phyloP scores from a whole-genome alignment of 2,888 invertebrate species.

The Pristionchus entomophagus region DNA sequence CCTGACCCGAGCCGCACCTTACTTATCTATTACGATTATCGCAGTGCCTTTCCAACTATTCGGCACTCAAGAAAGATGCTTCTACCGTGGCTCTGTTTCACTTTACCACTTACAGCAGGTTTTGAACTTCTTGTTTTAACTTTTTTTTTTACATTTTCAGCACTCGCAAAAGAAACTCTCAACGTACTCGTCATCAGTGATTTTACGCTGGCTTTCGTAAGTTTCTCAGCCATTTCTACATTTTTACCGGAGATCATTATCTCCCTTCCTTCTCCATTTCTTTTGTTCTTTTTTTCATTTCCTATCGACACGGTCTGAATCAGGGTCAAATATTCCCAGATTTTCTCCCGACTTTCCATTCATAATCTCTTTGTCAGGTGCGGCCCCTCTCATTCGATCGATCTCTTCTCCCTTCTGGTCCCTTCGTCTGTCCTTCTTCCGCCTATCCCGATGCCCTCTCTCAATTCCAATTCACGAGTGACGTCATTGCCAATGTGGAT shows the following conservation, averaged over 20 bases:
- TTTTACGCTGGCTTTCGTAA: conserved; percentile 5
- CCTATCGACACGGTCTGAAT: not conserved
- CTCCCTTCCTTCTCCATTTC: too few species aligned
- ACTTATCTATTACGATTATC: too few species aligned
- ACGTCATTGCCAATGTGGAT: not conserved
- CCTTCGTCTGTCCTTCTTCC: not conserved
- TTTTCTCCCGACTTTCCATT: not conserved
- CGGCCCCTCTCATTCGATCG: not conserved
- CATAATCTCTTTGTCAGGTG: not conserved
- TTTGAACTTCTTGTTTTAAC: too few species aligned
- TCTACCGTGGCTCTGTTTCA: too few species aligned
- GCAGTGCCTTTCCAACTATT: too few species aligned
- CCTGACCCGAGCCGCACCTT: too few species aligned
- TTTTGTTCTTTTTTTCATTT: not conserved
- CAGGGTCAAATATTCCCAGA: not conserved
- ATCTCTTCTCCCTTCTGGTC: not conserved
- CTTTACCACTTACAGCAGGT: too few species aligned
- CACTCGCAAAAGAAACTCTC: not conserved
- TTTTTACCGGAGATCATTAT: not conserved
- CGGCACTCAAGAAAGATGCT: too few species aligned
- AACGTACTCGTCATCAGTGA: not conserved
- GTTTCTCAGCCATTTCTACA: not conserved
- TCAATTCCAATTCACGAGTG: conserved; percentile 36
- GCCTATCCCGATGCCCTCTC: conserved; percentile 6
- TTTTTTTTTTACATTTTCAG: not conserved